A percentile compares a stretch with the other conserved stretches of the same genome.
phyloP scores from a whole-genome alignment of 2,888 invertebrate genomes.

The Odontocerum albicorne region DNA sequence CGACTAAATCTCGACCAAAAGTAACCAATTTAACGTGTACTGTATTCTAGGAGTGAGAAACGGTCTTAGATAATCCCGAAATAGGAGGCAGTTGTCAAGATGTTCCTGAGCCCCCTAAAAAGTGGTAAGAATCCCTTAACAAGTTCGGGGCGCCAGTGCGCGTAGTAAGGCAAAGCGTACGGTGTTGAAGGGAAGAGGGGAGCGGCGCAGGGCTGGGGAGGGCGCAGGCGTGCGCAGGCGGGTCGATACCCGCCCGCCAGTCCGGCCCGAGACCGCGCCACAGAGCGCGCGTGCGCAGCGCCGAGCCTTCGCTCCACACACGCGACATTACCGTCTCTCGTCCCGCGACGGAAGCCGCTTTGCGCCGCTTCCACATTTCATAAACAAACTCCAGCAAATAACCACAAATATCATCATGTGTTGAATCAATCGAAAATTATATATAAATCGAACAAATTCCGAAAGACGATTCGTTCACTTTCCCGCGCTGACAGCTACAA shows the following conservation, averaged over 20 bases:
- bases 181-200: no score
- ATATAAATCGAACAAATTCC: background rate
- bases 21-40: no score
- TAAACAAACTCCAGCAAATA: slow-evolving; percentile 7
- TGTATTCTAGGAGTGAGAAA: no score
- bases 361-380: background rate
- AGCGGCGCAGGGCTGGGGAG: no score
- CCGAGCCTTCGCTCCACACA: slow-evolving; percentile 3
- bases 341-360: background rate
- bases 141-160: no score
- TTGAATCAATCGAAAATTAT: slow-evolving; percentile 1
- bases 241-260: slow-evolving; percentile 29
- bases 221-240: slow-evolving; percentile 27
- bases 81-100: no score
- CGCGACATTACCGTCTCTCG: slow-evolving; percentile 7
- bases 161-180: no score
- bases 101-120: no score
- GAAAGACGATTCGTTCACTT: background rate
- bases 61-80: no score
- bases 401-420: slow-evolving; percentile 7
- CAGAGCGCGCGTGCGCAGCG: slow-evolving; percentile 29
- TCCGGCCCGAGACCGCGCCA: slow-evolving; percentile 27
- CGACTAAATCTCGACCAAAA: no score
- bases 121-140: no score
- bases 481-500: slow-evolving; percentile 14